These are phyloP conservation scores for Nothoprocta perdicaria DNA, from an alignment of 2,113 vertebrate genomes.

Conservation along the genomic window DNA sequence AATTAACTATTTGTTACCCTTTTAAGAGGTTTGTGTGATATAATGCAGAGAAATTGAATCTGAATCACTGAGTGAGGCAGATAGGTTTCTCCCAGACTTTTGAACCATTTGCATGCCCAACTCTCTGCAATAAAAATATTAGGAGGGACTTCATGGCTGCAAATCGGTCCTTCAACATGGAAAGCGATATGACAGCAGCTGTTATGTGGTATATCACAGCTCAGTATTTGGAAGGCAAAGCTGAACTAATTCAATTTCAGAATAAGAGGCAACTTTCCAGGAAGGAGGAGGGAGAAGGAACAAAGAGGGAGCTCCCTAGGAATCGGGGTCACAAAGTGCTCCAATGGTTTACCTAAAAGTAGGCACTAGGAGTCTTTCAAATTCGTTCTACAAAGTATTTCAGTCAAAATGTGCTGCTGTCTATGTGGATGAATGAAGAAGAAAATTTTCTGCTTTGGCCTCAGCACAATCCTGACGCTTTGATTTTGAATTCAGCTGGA, in stretches of 20 bases:
- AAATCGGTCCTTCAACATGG: background rate
- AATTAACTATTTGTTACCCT: background rate
- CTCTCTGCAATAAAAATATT: background rate
- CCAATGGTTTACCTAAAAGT: background rate
- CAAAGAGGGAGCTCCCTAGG: background rate
- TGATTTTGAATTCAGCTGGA: background rate
- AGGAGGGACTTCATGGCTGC: background rate
- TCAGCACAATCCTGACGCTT: background rate
- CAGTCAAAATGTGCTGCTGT: background rate
- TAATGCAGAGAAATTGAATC: background rate
- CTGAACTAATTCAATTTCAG: background rate
- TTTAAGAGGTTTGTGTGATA: background rate
- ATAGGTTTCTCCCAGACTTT: background rate
- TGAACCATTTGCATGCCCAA: background rate
- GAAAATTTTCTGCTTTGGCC: background rate
- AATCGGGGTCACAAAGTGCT: background rate
- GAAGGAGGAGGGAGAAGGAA: background rate
- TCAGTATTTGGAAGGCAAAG: background rate
- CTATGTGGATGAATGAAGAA: background rate
- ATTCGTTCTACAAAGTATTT: background rate
- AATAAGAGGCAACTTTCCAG: background rate
- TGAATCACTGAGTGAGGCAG: background rate
- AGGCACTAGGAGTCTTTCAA: background rate
- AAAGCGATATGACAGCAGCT: background rate
- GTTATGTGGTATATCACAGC: background rate